Evolutionary conservation across 2,113 vertebrate genomes (phyloP).

Genomic region (Thunnus thynnus): DNA sequence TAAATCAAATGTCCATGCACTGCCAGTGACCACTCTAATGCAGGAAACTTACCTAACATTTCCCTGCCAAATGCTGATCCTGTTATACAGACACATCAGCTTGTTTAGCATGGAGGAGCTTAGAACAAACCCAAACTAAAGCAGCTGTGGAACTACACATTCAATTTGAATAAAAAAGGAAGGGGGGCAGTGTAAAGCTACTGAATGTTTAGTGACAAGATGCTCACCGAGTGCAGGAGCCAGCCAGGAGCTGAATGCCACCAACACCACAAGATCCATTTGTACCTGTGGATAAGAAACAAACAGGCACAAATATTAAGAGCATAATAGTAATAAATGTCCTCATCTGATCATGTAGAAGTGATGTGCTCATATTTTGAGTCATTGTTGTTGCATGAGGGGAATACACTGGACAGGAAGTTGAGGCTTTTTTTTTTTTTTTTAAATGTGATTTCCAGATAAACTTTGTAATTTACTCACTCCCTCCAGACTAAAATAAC

Average conservation of each 20-base stretch:
- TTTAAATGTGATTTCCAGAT: slow-evolving; percentile 10
- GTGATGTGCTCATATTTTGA: neutral
- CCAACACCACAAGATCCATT: slow-evolving; percentile 81
- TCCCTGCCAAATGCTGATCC: slow-evolving; percentile 77
- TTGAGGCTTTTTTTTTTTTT: neutral
- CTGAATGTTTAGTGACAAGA: neutral
- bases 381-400: neutral
- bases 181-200: neutral
- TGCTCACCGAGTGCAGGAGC: slow-evolving; percentile 82
- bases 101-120: slow-evolving; percentile 41
- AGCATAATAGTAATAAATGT: neutral
- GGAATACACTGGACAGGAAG: slow-evolving; percentile 1
- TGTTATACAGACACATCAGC: slow-evolving; percentile 68
- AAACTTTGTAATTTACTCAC: neutral
- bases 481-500: neutral
- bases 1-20: slow-evolving; percentile 41
- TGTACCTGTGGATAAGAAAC: slow-evolving; percentile 57
- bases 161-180: neutral
- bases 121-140: slow-evolving; percentile 20
- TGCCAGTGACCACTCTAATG: slow-evolving; percentile 19
- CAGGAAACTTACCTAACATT: slow-evolving; percentile 66
- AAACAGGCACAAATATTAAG: neutral
- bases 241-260: slow-evolving; percentile 76
- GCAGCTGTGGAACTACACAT: neutral
- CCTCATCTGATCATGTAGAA: neutral